Base-by-base conservation (phyloP, 2,113 vertebrate genomes). In the Halichoeres trimaculatus region DNA sequence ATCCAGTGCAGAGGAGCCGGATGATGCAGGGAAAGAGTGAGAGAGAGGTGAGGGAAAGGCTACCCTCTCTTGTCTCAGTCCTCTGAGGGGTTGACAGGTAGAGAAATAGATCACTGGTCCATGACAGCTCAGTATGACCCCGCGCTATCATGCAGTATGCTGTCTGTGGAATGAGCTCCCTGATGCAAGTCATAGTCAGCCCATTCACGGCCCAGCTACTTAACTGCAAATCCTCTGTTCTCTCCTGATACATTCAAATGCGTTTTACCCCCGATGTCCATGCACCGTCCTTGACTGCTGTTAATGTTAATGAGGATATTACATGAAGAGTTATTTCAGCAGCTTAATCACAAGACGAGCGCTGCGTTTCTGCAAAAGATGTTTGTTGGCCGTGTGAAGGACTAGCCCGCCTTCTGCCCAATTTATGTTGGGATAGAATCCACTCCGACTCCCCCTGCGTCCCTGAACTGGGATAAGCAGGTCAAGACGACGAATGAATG, bases 61-160 rank as follows among this genome's bases (percentile, higher is more conserved):
- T 88, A 81, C 47, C 60, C 76, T 76, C 76, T 86, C 83, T 84
- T 90, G 86, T 80, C 88, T 91, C 67, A 72, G 84, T 80, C 85
- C 86, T 90, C 89, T 83, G 82, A 87, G 83, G 86, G 78, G 85
- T 84, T 93, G 94, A 93, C 93, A 94, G 90, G 89, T 91, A 92
- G 85, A 91, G 89, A 93, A 93, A 93, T 93, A 89, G 90, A 94
- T 94, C 91, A 91, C 83, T 88, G 89, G 92, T 90, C 88, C 90
- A 88, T 93, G 93, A 93, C 93, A 93, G 92, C 88, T 91, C 85
- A 85, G 88, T 84, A 78, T 90, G 91, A 93, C 93, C 88, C 92
- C 45, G 43, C 52, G 61, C 84, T 83, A 91, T 92, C 86, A 80
- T 74, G 86, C 86, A 75, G 80, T 75, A 63, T 52, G 84, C 82